Evolutionary conservation across 2,113 vertebrate genomes (phyloP), one percentile per base, ranked within the genome.

Genomic region (Spilogale gracilis): DNA sequence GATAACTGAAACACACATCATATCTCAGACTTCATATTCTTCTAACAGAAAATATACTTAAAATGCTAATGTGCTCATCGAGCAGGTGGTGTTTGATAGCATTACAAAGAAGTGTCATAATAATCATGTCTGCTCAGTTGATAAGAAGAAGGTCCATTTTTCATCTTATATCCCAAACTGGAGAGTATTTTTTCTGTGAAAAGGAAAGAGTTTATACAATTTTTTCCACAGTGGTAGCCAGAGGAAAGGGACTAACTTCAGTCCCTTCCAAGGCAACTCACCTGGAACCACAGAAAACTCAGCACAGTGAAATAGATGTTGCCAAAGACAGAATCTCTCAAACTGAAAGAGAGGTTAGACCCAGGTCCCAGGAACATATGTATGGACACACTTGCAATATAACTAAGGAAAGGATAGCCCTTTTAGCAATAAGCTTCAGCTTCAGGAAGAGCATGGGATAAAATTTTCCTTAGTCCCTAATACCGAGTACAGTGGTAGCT

Each of bases 1-100:
- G 73, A 97, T 95, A 97, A 98, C 78, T 30, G 67, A 96, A 96
- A 94, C 76, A 95, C 87, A 95, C 91, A 82, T 95, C 95, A 92
- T 95, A 88, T 56, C 93, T 97, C 91, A 97, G 81, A 82, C 45
- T 90, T 97, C 76, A 97, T 96, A 96, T 80, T 79, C 88, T 90
- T 94, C 88, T 97, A 92, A 89, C 32, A 76, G 84, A 96, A 91
- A 97, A 96, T 93, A 88, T 54, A 92, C 69, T 97, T 90, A 89
- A 97, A 97, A 97, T 97, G 94, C 81, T 97, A 97, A 94, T 95
- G 50, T 69, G 45, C 67, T 96, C 38, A 67, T 12, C 5, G 38
- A 96, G 73, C 95, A 96, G 95, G 95, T 95, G 88, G 48, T 16
- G 2, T 94, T 91, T 84, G 80, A 93, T 95, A 94, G 65, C 43